Conservation (phyloP, 2,797 vertebrate genomes). For the Microchirus variegatus region DNA sequence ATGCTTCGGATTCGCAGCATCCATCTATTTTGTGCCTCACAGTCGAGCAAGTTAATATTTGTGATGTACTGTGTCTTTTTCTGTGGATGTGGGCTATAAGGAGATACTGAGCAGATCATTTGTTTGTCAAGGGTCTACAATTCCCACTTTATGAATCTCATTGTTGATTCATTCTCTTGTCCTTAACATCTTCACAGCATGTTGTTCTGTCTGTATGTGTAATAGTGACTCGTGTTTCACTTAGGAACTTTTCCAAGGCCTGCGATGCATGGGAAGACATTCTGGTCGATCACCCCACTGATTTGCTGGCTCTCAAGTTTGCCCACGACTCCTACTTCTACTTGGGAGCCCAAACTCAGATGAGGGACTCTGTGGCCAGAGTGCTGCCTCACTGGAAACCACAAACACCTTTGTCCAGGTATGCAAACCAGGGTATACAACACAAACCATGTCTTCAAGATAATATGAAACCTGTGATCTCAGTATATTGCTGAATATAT, state of each 20-base stretch:
- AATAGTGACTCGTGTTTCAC: slow-evolving; percentile 21
- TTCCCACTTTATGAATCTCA: slow-evolving; percentile 6
- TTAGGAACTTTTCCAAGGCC: slow-evolving; percentile 85
- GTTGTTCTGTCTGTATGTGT: not conserved
- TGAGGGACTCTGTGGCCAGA: slow-evolving; percentile 90
- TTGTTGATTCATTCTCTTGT: not conserved
- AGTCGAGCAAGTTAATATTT: slow-evolving; percentile 12
- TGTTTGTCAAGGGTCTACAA: slow-evolving; percentile 11
- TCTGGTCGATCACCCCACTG: slow-evolving; percentile 88
- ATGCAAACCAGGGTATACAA: slow-evolving; percentile 7
- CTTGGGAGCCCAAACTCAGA: slow-evolving; percentile 83
- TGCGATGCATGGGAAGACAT: slow-evolving; percentile 90
- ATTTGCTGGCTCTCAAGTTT: slow-evolving; percentile 92
- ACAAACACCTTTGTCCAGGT: slow-evolving; percentile 88
- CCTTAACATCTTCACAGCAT: not conserved
- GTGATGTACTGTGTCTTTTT: slow-evolving; percentile 3
- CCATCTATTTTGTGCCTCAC: not conserved
- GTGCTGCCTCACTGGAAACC: slow-evolving; percentile 92
- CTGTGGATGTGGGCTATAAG: slow-evolving; percentile 6
- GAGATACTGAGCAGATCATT: not conserved
- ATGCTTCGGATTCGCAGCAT: not conserved
- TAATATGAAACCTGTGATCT: too few species aligned
- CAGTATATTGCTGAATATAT: not conserved
- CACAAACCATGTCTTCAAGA: too few species aligned
- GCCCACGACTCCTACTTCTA: slow-evolving; percentile 92